Percentiles rank a stretch among this genome's conserved stretches.
These are phyloP conservation scores for Corvus moneduloides DNA, from an alignment of 2,113 vertebrate genomes.

Conservation along the genomic window DNA sequence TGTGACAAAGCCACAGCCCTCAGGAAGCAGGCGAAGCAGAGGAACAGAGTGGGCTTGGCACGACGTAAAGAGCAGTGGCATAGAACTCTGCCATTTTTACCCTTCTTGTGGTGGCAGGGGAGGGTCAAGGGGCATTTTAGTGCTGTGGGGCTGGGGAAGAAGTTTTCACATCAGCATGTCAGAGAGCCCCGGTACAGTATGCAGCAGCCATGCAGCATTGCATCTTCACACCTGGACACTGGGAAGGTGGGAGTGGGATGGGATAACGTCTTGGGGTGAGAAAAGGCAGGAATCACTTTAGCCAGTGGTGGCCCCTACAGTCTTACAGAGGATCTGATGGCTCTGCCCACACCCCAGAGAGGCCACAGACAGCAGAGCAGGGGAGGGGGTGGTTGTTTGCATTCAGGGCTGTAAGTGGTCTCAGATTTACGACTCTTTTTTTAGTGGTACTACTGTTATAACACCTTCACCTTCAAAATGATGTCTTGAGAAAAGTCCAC, in stretches of 20 bases:
- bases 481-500: neutral
- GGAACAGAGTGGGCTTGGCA: slow-evolving; percentile 38
- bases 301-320: neutral
- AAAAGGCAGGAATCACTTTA: neutral
- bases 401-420: neutral
- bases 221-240: accelerated
- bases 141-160: too few species aligned
- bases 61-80: slow-evolving; percentile 48
- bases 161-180: neutral
- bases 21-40: neutral
- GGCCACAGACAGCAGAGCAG: neutral
- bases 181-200: accelerated
- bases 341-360: neutral
- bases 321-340: neutral
- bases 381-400: neutral
- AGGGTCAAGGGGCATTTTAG: neutral
- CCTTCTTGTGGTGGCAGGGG: neutral
- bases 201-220: neutral
- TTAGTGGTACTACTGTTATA: neutral
- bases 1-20: slow-evolving; percentile 41
- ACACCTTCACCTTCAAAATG: neutral
- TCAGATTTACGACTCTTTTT: neutral
- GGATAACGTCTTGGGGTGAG: neutral
- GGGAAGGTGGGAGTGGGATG: neutral
- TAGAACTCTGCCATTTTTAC: neutral